Base-by-base conservation (phyloP, 2,113 vertebrate species). In the Ceuthmochares aereus region DNA sequence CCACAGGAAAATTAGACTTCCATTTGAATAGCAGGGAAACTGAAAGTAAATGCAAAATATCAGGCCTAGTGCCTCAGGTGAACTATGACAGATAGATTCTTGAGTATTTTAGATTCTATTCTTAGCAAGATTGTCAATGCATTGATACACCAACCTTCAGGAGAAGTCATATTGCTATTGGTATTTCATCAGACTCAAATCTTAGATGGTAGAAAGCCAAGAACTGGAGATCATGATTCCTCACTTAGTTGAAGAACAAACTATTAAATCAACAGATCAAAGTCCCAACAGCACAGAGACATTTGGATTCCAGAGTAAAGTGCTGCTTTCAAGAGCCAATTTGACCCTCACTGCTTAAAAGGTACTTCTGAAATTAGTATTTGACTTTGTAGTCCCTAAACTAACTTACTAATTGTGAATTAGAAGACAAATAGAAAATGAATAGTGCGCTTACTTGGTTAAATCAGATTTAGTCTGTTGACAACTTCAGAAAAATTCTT, bases 51-150 rank as follows among this genome's bases (percentile, higher is more conserved):
- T 63, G 64, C 62, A 64, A 90, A 95, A 84, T 5, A 54, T 58
- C 68, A 70, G 40, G 51, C 20, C 45, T 9, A 23, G 42, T 90
- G 25, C 47, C 51, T 89, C 22, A 17, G 34, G 72, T 91, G 90
- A 87, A 67, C 36, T 40, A 82, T 9, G 12, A 36, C 37, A 87
- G 79, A 95, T 86, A n/a, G 18, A 58, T 94, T 93, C 80, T 88
- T 82, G 8, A 19, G 19, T 12, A 78, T 95, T 93, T 90, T 78
- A 43, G 92, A 90, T 75, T 93, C 45, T 91, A 60, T 92, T 97
- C 91, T 94, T 95, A 94, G 25, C 47, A 90, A 96, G 63, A 29
- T 32, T 92, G 88, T 95, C 87, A 95, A 76, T 95, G 56, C 56
- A 95, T 95, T 89, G 86, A 63, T 94, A 86, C 60, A 70, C 88